These are phyloP conservation scores for Oncorhynchus clarkii DNA, from an alignment of 2,113 vertebrate genomes.

Conservation along the genomic window DNA sequence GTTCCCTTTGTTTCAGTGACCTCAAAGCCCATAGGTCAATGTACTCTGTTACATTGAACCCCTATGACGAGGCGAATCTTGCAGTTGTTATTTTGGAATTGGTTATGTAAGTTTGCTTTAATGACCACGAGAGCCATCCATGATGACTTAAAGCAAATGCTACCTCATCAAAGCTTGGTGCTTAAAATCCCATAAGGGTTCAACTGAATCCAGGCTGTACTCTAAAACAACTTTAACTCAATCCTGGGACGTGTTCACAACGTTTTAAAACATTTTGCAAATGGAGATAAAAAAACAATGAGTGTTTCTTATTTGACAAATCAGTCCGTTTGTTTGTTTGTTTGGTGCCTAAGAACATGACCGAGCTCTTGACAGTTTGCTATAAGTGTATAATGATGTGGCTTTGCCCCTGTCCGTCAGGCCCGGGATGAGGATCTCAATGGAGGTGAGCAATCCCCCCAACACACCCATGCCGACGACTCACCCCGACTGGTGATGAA, in stretches of 20 bases:
- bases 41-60: constrained; percentile 14
- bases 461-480: constrained; percentile 65
- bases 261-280: no score
- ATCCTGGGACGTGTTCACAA: no score
- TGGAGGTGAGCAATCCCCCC: constrained; percentile 63
- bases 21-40: constrained; percentile 23
- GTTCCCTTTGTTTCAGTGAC: constrained; percentile 28
- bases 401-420: constrained; percentile 48
- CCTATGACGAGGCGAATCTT: constrained; percentile 34
- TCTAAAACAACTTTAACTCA: no score
- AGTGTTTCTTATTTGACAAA: constrained; percentile 7
- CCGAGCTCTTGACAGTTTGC: no score
- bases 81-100: constrained; percentile 33
- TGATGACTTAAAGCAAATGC: constrained; percentile 20
- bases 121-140: no score
- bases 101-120: constrained; percentile 28
- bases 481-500: constrained; percentile 71
- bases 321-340: no score
- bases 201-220: not conserved
- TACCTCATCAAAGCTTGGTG: not conserved
- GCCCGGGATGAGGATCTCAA: constrained; percentile 75
- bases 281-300: no score
- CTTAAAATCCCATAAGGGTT: constrained; percentile 1
- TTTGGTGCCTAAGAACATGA: not conserved
- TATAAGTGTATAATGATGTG: no score